Conservation (phyloP, 1,140 invertebrate species). For the Drosophila erecta region DNA sequence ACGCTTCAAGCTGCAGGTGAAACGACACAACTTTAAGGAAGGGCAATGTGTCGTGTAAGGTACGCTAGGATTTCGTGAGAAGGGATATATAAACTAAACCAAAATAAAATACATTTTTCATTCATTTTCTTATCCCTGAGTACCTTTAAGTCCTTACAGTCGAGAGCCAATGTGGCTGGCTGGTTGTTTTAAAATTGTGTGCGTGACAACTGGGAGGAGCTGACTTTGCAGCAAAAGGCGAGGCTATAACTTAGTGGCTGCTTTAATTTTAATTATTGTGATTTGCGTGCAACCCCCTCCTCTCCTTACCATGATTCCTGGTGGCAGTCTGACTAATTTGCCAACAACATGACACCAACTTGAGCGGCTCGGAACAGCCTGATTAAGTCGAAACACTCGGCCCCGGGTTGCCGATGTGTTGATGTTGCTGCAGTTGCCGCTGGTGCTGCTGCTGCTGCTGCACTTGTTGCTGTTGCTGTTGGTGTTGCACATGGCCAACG, state of each 20-base stretch:
- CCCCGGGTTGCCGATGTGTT: constrained; percentile 11
- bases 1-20: constrained; percentile 47
- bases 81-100: not conserved
- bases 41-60: not conserved
- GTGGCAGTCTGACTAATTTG: constrained; percentile 69
- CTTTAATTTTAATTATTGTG: constrained; percentile 79
- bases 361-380: constrained; percentile 51
- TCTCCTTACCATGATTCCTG: not conserved
- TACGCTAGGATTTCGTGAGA: not conserved
- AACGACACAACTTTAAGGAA: constrained; percentile 12
- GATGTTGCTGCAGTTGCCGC: constrained; percentile 19
- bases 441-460: constrained; percentile 4
- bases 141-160: not conserved
- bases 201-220: constrained; percentile 31
- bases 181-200: constrained; percentile 10
- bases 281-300: constrained; percentile 22
- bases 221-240: constrained; percentile 15
- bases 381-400: constrained; percentile 76
- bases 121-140: too few relatives aligned
- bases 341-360: constrained; percentile 74
- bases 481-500: constrained; percentile 36
- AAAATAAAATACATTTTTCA: not conserved
- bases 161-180: not conserved
- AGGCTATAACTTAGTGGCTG: constrained; percentile 67
- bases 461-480: not conserved